Evolutionary conservation across 2,797 vertebrate species (phyloP), one percentile per base, ranked within the genome.

Genomic region (Buphagus erythrorhynchus): DNA sequence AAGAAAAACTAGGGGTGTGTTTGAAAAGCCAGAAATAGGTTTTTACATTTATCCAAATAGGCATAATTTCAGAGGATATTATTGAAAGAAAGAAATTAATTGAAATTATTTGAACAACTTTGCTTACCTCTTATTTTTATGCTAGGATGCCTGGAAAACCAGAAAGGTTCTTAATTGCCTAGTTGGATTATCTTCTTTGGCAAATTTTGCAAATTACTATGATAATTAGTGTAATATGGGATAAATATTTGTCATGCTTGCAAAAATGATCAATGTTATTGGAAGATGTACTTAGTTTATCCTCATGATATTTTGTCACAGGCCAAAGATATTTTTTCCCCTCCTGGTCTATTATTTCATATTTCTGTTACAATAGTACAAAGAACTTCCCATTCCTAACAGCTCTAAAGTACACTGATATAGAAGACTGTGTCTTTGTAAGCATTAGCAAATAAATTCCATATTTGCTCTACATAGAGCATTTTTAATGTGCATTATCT

Each of bases 381-480:
- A 73, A 7, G 10, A 45, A 35, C 5, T 52, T 9, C 24, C 3
- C 14, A 35, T 40, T 67, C 25, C 46, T 81, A 54, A 48, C 3
- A 43, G 19, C 18, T 57, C 7, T 43, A 36, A 61, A 78, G 9
- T 19, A 49, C 21, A 29, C 7, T 5, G 8, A 36, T 42, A 28
- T 4, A 8, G 35, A n/a, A 68, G 11, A 42, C 5, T 36, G 5
- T 43, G 16, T 6, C 19, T 42, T 62, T 54, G 9, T 54, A 54
- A 36, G 9, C 48, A 36, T 48, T 62, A 55, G 9, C 2, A 3
- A 75, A 75, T 36, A 20, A 20, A 61, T 55, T 68, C 35, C 7
- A 8, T 48, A 68, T 55, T n/a, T 55, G 1, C 5, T 75, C 16
- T 26, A 48, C 16, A n/a, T 0, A 16, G 11, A 48, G 5, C 5